Evolutionary conservation across 2,113 vertebrate species (phyloP), one percentile per base, ranked within the genome.

Genomic region (Hemicordylus capensis): DNA sequence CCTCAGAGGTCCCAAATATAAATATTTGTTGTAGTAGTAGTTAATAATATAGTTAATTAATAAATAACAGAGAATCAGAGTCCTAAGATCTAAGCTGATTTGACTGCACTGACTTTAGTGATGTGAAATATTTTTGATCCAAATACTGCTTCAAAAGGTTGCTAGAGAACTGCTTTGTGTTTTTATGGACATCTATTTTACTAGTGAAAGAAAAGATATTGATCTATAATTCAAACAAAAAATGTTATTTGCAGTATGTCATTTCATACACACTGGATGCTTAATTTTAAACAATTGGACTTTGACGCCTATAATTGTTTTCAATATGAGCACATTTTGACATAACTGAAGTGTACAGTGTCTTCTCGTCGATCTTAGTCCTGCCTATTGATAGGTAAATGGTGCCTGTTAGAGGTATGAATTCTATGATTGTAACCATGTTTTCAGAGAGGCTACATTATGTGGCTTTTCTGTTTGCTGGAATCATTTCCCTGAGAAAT

Each of bases 401-500:
- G 48, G 63, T 76, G 14, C 24, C 61, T 66, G 14, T 83, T 48
- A 70, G 31, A 4, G 56, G 22, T 15, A 26, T 24, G 20, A 4
- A 66, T 26, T 24, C 9, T 12, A 44, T 34, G 58, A 72, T 67
- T 80, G 8, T 76, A 78, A 56, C 8, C 9, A 37, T 28, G 11
- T 37, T 24, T 31, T 51, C 26, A 44, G 85, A 6, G 15, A 28
- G 58, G 6, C 17, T 76, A 28, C 0, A 1, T 0, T n/a, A n/a
- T n/a, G n/a, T n/a, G 76, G 83, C 82, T 92, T 75, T 61, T n/a
- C 85, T 72, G 70, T 84, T 46, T 86, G 79, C 73, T 90, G 44
- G 61, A 83, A 80, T 82, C 39, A 39, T 80, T 19, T 85, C 39
- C 70, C 87, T 73, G n/a, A 39, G 73, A 74, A 20, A 1, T 14